phyloP scores from a whole-genome alignment of 2,888 invertebrate species.

The Thymelicus lineola region DNA sequence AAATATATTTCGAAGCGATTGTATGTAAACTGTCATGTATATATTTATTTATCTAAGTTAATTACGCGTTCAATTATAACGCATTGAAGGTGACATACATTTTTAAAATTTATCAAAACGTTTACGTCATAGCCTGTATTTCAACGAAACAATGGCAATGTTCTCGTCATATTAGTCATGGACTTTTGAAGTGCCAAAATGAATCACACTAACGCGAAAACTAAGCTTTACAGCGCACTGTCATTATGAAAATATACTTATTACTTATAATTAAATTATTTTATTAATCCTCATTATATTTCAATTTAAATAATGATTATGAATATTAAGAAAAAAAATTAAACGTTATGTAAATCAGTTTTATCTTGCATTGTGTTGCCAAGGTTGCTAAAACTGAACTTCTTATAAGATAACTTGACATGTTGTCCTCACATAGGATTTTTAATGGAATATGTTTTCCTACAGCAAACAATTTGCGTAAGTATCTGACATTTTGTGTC shows the following conservation, averaged over 20 bases:
- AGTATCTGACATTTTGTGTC: conserved; percentile 3
- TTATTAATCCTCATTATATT: neutral
- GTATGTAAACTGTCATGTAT: no score
- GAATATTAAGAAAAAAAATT: neutral
- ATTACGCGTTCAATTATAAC: no score
- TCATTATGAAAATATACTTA: neutral
- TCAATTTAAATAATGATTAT: neutral
- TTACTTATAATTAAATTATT: neutral
- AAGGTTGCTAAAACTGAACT: neutral
- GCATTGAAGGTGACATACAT: conserved; percentile 1
- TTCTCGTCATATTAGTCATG: conserved; percentile 24
- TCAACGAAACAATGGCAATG: conserved; percentile 21
- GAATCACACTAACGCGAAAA: conserved; percentile 19
- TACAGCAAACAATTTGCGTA: neutral
- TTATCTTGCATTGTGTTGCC: neutral
- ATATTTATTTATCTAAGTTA: no score
- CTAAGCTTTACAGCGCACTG: neutral
- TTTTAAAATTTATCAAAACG: conserved; percentile 6
- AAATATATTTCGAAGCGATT: no score
- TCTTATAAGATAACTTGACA: no score
- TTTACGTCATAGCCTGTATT: conserved; percentile 17
- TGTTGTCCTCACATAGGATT: no score
- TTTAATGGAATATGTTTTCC: no score
- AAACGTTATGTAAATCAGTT: conserved; percentile 4
- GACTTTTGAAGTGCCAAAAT: conserved; percentile 18